Percentiles rank a stretch among this genome's conserved stretches.
Evolutionary conservation across 1,140 invertebrate genomes (phyloP).

Genomic region (Drosophila prosaltans): DNA sequence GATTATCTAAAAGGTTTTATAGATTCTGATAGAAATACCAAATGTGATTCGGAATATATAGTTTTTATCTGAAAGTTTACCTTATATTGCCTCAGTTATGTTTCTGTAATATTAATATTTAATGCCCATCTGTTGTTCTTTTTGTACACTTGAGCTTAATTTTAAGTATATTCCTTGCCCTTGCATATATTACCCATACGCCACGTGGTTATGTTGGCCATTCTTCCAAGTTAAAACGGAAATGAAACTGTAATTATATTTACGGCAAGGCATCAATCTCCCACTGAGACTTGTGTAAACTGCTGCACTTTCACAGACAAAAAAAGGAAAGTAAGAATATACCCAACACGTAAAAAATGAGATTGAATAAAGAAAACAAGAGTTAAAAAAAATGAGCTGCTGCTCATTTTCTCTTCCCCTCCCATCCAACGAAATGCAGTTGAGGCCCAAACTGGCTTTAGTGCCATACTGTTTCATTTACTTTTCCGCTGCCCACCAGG

Average conservation of each 20-base stretch:
- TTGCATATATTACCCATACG: conserved; percentile 43
- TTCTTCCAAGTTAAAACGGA: conserved; percentile 52
- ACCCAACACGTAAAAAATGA: conserved; percentile 22
- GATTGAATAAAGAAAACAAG: conserved; percentile 47
- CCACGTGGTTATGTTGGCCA: conserved; percentile 37
- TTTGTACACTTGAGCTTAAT: conserved; percentile 2
- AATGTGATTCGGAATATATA: no score
- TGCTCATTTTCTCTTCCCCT: not conserved
- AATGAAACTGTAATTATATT: conserved; percentile 77
- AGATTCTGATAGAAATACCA: no score
- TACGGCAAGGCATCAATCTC: conserved; percentile 41
- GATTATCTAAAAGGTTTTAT: no score
- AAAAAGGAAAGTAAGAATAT: not conserved
- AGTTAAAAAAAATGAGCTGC: conserved; percentile 4
- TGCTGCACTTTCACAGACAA: conserved; percentile 9
- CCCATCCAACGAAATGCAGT: conserved; percentile 8
- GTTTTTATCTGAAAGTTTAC: no score
- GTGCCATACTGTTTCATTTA: conserved; percentile 11
- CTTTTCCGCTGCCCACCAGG: conserved; percentile 28
- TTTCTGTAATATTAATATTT: no score
- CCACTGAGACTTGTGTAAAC: not conserved
- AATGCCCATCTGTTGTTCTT: not conserved
- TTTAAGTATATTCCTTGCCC: conserved; percentile 1
- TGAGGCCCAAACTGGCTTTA: conserved; percentile 1
- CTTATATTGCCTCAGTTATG: no score